Evolutionary conservation across 1,140 invertebrate species (phyloP).

Genomic region (Neotoxoptera formosana): DNA sequence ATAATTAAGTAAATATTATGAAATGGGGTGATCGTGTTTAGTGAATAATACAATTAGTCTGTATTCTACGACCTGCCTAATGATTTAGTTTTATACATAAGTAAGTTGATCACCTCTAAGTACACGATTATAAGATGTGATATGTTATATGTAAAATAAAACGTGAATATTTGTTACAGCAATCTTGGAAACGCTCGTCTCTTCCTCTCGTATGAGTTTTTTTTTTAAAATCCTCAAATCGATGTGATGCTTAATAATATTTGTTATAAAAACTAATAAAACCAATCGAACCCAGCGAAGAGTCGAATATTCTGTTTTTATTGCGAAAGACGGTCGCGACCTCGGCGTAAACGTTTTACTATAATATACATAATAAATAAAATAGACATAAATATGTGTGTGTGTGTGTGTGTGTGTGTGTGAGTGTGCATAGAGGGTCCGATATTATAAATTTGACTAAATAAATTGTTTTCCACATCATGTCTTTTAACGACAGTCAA

Average conservation of each 20-base stretch:
- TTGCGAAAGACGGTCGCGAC: neutral
- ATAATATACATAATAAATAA: neutral
- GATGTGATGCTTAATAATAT: neutral
- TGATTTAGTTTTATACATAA: neutral
- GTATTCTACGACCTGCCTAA: neutral
- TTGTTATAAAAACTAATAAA: neutral
- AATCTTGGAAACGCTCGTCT: neutral
- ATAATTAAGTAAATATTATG: neutral
- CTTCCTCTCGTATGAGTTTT: neutral
- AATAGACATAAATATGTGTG: neutral
- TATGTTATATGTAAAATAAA: neutral
- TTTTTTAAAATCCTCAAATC: neutral
- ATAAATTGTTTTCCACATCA: neutral
- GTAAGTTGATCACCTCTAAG: neutral
- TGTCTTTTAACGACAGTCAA: conserved; percentile 30
- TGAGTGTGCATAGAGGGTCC: neutral
- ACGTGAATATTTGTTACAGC: neutral
- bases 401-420: neutral
- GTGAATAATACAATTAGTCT: neutral
- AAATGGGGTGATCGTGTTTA: neutral
- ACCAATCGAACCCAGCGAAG: neutral
- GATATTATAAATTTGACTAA: neutral
- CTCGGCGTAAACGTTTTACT: neutral
- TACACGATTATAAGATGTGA: neutral
- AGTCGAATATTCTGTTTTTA: neutral